phyloP scores from a whole-genome alignment of 2,888 invertebrate genomes.

The Gasteruption jaculator region DNA sequence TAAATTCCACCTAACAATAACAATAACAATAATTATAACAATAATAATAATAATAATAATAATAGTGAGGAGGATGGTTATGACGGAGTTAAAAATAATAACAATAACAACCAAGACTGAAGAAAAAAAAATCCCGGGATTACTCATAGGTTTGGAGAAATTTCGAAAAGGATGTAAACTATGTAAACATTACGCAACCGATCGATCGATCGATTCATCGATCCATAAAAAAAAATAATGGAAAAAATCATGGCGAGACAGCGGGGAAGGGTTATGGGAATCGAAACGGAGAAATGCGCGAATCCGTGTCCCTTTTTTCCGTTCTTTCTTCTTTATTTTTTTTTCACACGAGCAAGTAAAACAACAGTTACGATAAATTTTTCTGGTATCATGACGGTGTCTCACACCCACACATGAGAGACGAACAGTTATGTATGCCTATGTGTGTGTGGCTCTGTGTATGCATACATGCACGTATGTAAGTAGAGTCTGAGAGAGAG shows the following conservation, averaged over 20 bases:
- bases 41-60: background rate
- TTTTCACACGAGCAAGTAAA: conserved; percentile 23
- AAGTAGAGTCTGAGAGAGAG: too few species aligned
- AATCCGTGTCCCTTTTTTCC: too few species aligned
- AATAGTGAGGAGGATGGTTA: background rate
- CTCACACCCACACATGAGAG: conserved; percentile 20
- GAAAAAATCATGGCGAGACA: conserved; percentile 8
- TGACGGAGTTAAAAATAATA: background rate
- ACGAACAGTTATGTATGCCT: conserved; percentile 5
- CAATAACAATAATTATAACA: background rate
- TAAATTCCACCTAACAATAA: background rate
- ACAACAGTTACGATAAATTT: conserved; percentile 17
- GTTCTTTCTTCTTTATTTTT: too few species aligned
- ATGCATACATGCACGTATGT: background rate
- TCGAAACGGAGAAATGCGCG: too few species aligned
- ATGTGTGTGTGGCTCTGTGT: conserved; percentile 1
- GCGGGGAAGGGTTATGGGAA: background rate
- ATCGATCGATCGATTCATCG: too few species aligned
- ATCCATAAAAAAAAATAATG: background rate
- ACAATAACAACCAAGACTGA: too few species aligned
- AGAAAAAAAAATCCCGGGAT: too few species aligned
- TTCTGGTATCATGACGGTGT: too few species aligned
- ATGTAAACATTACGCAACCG: too few species aligned
- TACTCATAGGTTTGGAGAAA: too few species aligned
- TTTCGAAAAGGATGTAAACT: too few species aligned